phyloP scores from a whole-genome alignment of 2,888 invertebrate species.

The Cerastis leucographa region DNA sequence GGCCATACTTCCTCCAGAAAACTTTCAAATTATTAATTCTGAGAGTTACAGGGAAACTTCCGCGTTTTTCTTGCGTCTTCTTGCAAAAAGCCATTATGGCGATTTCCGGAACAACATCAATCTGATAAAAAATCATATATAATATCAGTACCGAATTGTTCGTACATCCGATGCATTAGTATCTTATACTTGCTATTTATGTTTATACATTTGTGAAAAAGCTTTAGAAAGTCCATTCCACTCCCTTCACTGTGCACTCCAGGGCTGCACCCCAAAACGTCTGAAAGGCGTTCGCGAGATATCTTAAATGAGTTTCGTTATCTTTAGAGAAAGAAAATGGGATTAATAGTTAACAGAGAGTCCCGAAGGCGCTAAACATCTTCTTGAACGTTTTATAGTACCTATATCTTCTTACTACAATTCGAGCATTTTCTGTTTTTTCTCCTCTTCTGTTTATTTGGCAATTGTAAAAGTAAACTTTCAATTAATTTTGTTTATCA shows the following conservation, averaged over 20 bases:
- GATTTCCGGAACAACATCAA: conserved; percentile 53
- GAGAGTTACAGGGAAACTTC: background rate
- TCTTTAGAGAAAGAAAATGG: conserved; percentile 88
- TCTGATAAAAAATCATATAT: conserved; percentile 30
- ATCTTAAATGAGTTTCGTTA: conserved; percentile 91
- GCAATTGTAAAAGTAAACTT: conserved; percentile 2
- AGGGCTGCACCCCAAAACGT: conserved; percentile 87
- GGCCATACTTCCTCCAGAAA: conserved; percentile 7
- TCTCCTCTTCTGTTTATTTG: conserved; percentile 3
- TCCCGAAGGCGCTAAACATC: conserved; percentile 81
- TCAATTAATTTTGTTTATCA: conserved; percentile 6
- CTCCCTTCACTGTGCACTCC: conserved; percentile 69
- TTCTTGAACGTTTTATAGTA: conserved; percentile 70
- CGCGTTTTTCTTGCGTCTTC: background rate
- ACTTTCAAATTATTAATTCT: conserved; percentile 6
- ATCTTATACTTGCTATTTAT: conserved; percentile 5
- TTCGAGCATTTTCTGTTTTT: background rate
- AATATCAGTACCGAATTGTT: background rate
- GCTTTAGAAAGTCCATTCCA: conserved; percentile 65
- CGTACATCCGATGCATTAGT: conserved; percentile 20
- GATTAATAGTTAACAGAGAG: conserved; percentile 89
- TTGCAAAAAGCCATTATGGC: conserved; percentile 44
- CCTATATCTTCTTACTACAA: background rate
- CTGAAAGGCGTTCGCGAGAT: conserved; percentile 88
- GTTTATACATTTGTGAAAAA: conserved; percentile 6